Base-by-base conservation (phyloP, 2,113 vertebrate genomes). In the Probosciger aterrimus region DNA sequence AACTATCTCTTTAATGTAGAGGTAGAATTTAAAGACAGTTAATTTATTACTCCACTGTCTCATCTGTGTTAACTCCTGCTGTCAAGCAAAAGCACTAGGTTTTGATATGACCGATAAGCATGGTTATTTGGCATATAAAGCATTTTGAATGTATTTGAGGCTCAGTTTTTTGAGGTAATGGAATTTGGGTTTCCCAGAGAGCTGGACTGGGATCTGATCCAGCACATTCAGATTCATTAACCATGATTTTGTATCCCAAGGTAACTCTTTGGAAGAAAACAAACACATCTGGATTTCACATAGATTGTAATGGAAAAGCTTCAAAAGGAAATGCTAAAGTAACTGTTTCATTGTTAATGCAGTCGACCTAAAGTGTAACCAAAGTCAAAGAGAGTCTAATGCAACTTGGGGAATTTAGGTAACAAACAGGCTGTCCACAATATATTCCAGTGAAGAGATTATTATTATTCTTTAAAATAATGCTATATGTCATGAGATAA, bases 261-360 rank as follows among this genome's bases (percentile, higher is more conserved):
- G 93, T 97, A 97, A 94, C 96, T 96, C 84, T 84, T 64, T 96
- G 91, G 88, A 95, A 95, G 92, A 95, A 96, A 96, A 96, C 87
- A 93, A 92, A 95, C 85, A 97, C 96, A 97, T 97, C 96, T 97
- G 97, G 96, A 85, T 97, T 97, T 95, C 80, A 87, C 92, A 95
- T 96, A 87, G 31, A 69, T 80, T 76, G 69, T 84, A 96, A 91
- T 67, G 86, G 52, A 93, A 96, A 96, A 92, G 44, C 95, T 94
- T 63, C 67, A 96, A 92, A 83, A 96, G 94, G 96, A 97, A 97
- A 96, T 95, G 69, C 93, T 77, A 62, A 83, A 91, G 75, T 90
- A 96, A 95, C 79, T 77, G 57, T 92, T 94, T 94, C 76, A 70
- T 30, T 90, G 82, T 77, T 77, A 63, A 39, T 63, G 22, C 53